A percentile compares a stretch with the other conserved stretches of the same genome.
These are phyloP conservation scores for Spongia lamella DNA, from an alignment of 37 sponge, comb jelly and placozoan genomes.

Conservation along the genomic window DNA sequence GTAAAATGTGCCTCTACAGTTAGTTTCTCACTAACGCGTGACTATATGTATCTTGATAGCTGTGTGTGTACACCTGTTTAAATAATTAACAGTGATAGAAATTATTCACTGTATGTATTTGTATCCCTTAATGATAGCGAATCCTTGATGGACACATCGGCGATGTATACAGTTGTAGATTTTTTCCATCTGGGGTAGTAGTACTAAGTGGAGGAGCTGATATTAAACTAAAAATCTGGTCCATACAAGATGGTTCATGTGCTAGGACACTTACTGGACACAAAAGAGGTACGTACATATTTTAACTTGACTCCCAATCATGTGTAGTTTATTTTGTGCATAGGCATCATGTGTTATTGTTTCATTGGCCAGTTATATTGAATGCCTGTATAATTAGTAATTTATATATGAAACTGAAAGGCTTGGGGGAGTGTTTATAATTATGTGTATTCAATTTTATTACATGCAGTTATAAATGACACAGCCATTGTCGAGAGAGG, in stretches of 20 bases:
- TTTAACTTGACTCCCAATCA: neutral
- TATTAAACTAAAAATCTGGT: constrained; percentile 87
- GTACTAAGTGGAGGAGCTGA: constrained; percentile 87
- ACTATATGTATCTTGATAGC: too few relatives aligned
- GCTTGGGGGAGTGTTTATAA: too few relatives aligned
- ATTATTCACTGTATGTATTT: neutral
- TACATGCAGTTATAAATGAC: constrained; percentile 47
- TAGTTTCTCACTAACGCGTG: too few relatives aligned
- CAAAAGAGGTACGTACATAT: constrained; percentile 40
- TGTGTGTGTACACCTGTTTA: too few relatives aligned
- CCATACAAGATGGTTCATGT: constrained; percentile 85
- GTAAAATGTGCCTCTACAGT: too few relatives aligned
- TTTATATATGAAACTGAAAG: too few relatives aligned
- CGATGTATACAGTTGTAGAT: constrained; percentile 79
- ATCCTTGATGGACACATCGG: constrained; percentile 77
- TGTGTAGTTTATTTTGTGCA: neutral
- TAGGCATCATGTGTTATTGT: too few relatives aligned
- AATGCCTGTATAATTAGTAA: neutral
- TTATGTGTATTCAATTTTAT: too few relatives aligned
- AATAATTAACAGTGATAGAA: neutral
- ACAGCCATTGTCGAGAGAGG: constrained; percentile 59
- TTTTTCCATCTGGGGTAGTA: constrained; percentile 92
- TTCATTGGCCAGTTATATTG: too few relatives aligned
- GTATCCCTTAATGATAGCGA: constrained; percentile 33
- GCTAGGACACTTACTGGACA: constrained; percentile 84